Conservation (phyloP, 2,113 vertebrate species). For the Suricata suricatta region DNA sequence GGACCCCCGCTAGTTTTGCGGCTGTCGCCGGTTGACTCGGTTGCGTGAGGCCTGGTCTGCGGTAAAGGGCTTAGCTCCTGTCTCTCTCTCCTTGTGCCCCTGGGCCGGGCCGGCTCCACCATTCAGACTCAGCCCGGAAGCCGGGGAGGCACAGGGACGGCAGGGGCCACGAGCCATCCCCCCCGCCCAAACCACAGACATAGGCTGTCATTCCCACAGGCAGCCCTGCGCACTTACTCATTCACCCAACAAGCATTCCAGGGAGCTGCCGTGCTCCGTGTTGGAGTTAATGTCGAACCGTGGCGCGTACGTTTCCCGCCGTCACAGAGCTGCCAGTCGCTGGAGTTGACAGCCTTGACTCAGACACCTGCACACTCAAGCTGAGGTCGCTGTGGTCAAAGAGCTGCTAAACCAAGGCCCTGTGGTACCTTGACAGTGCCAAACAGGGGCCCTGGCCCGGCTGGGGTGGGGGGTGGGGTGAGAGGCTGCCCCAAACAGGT, state of each 20-base stretch:
- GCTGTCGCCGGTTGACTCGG: fast-evolving
- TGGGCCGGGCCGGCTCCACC: fast-evolving
- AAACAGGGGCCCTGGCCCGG: neutral
- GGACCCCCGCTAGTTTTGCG: neutral
- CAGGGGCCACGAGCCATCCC: fast-evolving
- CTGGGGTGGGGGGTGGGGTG: fast-evolving
- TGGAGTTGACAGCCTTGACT: neutral
- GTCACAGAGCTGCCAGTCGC: fast-evolving
- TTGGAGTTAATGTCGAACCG: fast-evolving
- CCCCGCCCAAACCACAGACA: fast-evolving
- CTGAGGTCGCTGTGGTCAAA: fast-evolving
- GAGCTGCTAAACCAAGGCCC: neutral
- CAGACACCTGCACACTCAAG: neutral
- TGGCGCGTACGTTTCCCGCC: fast-evolving
- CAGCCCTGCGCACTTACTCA: fast-evolving
- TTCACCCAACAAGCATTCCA: neutral
- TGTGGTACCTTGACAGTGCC: fast-evolving
- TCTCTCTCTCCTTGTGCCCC: neutral
- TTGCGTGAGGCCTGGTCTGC: neutral
- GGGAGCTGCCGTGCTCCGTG: fast-evolving
- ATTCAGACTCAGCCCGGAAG: neutral
- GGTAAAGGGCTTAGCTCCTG: neutral
- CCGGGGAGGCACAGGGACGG: fast-evolving
- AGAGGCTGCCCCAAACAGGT: fast-evolving
- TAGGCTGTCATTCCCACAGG: fast-evolving